These are phyloP conservation scores for Dioctria linearis DNA, from an alignment of 2,888 invertebrate species.

Conservation along the genomic window DNA sequence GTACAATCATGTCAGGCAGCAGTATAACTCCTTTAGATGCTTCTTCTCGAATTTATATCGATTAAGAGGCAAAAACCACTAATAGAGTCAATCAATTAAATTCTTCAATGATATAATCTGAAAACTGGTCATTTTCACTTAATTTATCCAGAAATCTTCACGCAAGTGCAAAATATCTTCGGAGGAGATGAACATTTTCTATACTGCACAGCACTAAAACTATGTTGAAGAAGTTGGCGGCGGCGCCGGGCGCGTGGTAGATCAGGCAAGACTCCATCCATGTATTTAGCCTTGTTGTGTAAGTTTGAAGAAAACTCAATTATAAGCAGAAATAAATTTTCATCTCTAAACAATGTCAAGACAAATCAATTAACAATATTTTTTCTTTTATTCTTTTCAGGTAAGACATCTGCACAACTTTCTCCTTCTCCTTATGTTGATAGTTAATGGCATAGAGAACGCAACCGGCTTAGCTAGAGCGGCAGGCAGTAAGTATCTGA, in stretches of 20 bases:
- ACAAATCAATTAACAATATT: constrained; percentile 56
- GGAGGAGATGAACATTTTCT: neutral
- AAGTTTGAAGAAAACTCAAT: constrained; percentile 38
- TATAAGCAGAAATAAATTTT: constrained; percentile 34
- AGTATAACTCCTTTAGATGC: neutral
- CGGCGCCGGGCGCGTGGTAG: neutral
- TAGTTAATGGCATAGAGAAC: constrained; percentile 18
- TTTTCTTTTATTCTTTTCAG: constrained; percentile 52
- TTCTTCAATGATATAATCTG: constrained; percentile 28
- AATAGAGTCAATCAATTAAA: constrained; percentile 39
- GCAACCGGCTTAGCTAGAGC: constrained; percentile 10
- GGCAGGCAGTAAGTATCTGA: neutral
- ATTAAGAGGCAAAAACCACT: neutral
- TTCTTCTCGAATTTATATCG: neutral
- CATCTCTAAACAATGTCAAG: constrained; percentile 53
- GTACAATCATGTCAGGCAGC: constrained; percentile 2
- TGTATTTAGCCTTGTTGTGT: neutral
- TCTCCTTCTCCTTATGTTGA: constrained; percentile 36
- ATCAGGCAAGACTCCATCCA: neutral
- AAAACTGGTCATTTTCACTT: constrained; percentile 34
- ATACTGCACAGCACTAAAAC: neutral
- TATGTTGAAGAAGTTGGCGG: neutral
- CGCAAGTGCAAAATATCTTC: constrained; percentile 28
- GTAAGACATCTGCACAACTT: constrained; percentile 55
- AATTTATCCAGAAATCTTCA: constrained; percentile 35